A percentile compares a stretch with the other conserved stretches of the same genome.
phyloP scores from a whole-genome alignment of 2,797 vertebrate genomes.

The Orientallactaga sibirica region DNA sequence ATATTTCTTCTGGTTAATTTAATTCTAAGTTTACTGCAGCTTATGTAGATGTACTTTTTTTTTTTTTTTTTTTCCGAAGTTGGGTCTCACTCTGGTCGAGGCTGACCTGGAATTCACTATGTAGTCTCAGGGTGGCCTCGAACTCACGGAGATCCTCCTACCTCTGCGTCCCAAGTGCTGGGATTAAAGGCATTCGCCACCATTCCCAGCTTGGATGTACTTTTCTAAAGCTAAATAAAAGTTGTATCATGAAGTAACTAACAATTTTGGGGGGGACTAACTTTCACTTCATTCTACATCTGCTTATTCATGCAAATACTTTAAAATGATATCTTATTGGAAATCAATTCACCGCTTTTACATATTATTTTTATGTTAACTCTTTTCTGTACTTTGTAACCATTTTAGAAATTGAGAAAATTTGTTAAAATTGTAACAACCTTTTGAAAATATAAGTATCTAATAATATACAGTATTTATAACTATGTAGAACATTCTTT shows the following conservation, averaged over 20 bases:
- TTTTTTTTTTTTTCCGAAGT: no score
- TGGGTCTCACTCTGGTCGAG: no score
- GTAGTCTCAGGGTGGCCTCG: no score
- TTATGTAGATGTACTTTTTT: slow-evolving; percentile 25
- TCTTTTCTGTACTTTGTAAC: slow-evolving; percentile 10
- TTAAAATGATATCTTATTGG: not conserved
- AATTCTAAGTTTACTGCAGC: slow-evolving; percentile 15
- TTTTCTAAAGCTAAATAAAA: slow-evolving; percentile 49
- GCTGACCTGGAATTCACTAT: no score
- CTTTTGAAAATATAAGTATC: not conserved
- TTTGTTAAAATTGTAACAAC: not conserved
- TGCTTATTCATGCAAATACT: not conserved
- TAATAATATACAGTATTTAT: slow-evolving; percentile 31
- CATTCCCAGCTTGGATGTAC: no score
- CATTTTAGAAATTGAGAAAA: slow-evolving; percentile 38
- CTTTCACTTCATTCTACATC: slow-evolving; percentile 24
- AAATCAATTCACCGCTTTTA: not conserved
- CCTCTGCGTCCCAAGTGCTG: no score
- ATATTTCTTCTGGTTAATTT: not conserved
- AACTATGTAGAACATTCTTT: not conserved
- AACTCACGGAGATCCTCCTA: no score
- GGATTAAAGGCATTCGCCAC: no score
- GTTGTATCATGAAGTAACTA: not conserved
- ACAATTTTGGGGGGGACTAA: not conserved
- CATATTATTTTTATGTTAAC: not conserved